These are phyloP conservation scores for Moxostoma hubbsi DNA, from an alignment of 2,797 vertebrate genomes.

Conservation along the genomic window DNA sequence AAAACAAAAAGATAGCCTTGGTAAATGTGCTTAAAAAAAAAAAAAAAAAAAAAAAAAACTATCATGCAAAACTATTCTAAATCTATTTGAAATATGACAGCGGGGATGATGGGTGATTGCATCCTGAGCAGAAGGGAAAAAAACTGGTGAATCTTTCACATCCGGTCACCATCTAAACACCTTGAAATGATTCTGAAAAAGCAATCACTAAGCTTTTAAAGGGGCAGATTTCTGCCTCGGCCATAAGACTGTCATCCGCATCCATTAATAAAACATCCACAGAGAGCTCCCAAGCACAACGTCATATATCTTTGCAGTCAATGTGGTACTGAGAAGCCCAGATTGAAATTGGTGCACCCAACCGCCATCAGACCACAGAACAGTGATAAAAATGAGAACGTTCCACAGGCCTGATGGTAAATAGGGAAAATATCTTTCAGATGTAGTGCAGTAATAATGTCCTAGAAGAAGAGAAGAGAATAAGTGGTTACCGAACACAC, in stretches of 20 bases:
- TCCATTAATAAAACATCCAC: slow-evolving; percentile 53
- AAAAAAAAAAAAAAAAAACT: neutral
- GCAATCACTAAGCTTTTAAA: slow-evolving; percentile 43
- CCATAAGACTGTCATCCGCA: slow-evolving; percentile 45
- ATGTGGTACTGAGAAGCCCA: slow-evolving; percentile 31
- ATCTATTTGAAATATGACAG: neutral
- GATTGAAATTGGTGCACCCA: slow-evolving; percentile 45
- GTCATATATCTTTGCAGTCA: slow-evolving; percentile 44
- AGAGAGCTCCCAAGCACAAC: slow-evolving; percentile 27
- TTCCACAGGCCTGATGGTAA: slow-evolving; percentile 52
- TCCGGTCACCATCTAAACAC: slow-evolving; percentile 29
- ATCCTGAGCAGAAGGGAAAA: neutral
- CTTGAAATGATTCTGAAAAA: slow-evolving; percentile 47
- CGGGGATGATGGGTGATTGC: neutral
- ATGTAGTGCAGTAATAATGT: slow-evolving; percentile 58
- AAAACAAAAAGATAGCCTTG: too few species aligned
- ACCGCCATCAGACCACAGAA: slow-evolving; percentile 34
- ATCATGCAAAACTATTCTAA: neutral
- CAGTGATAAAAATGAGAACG: slow-evolving; percentile 51
- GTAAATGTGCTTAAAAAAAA: too few species aligned
- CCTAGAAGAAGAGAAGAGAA: slow-evolving; percentile 26
- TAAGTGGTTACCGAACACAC: slow-evolving; percentile 29
- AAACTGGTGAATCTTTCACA: slow-evolving; percentile 12
- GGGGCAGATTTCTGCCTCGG: slow-evolving; percentile 28
- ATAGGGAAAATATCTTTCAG: slow-evolving; percentile 63